phyloP scores from a whole-genome alignment of 2,113 vertebrate species.

The Platichthys stellatus region DNA sequence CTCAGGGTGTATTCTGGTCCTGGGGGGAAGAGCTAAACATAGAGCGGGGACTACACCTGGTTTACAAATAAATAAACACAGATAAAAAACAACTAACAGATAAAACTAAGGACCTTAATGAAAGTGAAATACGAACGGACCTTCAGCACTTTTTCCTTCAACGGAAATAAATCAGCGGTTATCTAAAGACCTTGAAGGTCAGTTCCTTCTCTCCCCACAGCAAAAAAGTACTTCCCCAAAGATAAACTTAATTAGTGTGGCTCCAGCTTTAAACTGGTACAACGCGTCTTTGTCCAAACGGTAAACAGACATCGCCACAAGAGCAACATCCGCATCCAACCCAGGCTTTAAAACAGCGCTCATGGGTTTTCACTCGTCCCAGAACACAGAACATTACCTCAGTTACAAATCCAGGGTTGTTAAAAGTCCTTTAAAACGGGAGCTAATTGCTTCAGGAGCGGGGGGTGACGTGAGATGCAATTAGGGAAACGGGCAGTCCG shows the following conservation, averaged over 20 bases:
- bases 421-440: conserved; percentile 68
- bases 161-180: too few species aligned
- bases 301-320: conserved; percentile 15
- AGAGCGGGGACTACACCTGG: conserved; percentile 26
- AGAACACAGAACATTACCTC: conserved; percentile 59
- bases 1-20: conserved; percentile 36
- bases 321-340: conserved; percentile 51
- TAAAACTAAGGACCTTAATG: neutral
- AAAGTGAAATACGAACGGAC: too few species aligned
- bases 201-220: neutral
- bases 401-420: conserved; percentile 67
- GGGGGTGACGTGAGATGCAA: conserved; percentile 68
- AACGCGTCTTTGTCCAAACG: conserved; percentile 36
- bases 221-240: conserved; percentile 6
- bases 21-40: conserved; percentile 47
- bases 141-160: too few species aligned
- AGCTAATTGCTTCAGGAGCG: conserved; percentile 58
- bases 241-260: conserved; percentile 39
- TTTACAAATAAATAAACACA: neutral
- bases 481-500: conserved; percentile 58
- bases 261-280: conserved; percentile 44
- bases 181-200: too few species aligned
- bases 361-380: conserved; percentile 22
- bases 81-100: neutral
- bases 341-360: conserved; percentile 60